Base-by-base conservation (phyloP, 2,797 vertebrate species). In the Coregonus ussuriensis region DNA sequence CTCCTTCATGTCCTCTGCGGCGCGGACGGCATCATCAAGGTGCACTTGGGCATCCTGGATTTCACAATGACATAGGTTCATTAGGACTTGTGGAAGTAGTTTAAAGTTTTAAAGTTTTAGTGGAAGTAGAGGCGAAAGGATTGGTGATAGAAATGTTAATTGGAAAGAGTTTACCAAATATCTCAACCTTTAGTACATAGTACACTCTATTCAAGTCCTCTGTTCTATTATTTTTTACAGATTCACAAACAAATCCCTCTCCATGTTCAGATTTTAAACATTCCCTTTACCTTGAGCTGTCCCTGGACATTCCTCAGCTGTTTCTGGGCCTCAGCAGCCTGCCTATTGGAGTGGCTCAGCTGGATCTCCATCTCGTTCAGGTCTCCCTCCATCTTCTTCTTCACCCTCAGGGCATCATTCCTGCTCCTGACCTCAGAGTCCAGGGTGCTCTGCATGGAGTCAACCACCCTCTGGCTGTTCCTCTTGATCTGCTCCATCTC, bases 371-470 rank as follows among this genome's bases (percentile, higher is more conserved):
- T 87, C 82, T 94, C 93, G 4, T 90, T 93, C 69, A 93, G 90
- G 52, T 93, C 92, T 15, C 92, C 91, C 73, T 95, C 94, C 92
- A 93, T 94, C 88, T 95, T 95, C 91, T 94, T 95, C 84, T 94
- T 95, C 66, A 95, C 75, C 78, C 94, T 90, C 71, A 94, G 71
- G 62, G 94, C 93, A 1, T 95, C 92, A 0, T 95, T 95, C 77
- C 93, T 92, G 90, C 93, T 95, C 65, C 91, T 91, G 80, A 92
- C 86, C 75, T 95, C 94, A 0, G 94, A 85, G 18, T 95, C 95
- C 82, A 96, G 75, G 0, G 77, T 77, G 54, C 86, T 94, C 82
- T 95, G 93, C 88, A 89, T 86, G 53, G 94, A 88, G 21, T 94
- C 94, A 1, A 89, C 53, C 0, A 88, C 81, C 51, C 91, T 84